These are phyloP conservation scores for Ficedula albicollis DNA, from an alignment of 2,797 vertebrate species.

Conservation along the genomic window DNA sequence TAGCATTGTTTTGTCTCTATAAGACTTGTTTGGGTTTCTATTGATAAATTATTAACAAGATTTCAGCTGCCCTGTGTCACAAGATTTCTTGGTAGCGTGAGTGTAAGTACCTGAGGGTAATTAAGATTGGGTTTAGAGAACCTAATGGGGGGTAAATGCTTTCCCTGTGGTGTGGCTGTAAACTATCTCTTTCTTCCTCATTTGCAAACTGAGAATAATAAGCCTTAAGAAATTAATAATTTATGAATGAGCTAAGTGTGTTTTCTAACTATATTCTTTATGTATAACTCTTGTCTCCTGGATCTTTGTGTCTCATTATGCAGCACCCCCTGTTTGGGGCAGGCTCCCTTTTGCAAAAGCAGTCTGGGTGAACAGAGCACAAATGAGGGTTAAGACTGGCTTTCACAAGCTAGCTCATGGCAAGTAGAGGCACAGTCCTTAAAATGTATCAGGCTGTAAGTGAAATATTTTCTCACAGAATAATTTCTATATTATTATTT, in stretches of 20 bases:
- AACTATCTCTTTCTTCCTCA: neutral
- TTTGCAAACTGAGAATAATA: constrained; percentile 32
- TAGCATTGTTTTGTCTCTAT: neutral
- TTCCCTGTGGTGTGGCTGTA: constrained; percentile 35
- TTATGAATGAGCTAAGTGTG: constrained; percentile 25
- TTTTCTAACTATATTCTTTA: neutral
- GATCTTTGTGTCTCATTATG: neutral
- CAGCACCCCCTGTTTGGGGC: neutral
- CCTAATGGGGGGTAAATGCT: constrained; percentile 51
- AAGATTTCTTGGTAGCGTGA: constrained; percentile 32
- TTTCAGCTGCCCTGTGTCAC: constrained; percentile 2
- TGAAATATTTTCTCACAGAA: neutral
- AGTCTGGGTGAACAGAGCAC: neutral
- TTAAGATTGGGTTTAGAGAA: constrained; percentile 28
- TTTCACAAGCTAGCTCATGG: neutral
- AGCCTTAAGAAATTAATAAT: constrained; percentile 36
- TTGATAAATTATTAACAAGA: constrained; percentile 41
- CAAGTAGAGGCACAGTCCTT: neutral
- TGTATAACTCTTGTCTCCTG: neutral
- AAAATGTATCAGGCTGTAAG: neutral
- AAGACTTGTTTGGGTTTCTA: constrained; percentile 4
- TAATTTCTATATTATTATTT: neutral
- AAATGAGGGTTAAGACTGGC: neutral
- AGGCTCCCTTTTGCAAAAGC: neutral
- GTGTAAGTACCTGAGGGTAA: constrained; percentile 15